Evolutionary conservation across 1,140 invertebrate genomes (phyloP), one percentile per base, ranked within the genome.

Genomic region (Drosophila equinoxialis): DNA sequence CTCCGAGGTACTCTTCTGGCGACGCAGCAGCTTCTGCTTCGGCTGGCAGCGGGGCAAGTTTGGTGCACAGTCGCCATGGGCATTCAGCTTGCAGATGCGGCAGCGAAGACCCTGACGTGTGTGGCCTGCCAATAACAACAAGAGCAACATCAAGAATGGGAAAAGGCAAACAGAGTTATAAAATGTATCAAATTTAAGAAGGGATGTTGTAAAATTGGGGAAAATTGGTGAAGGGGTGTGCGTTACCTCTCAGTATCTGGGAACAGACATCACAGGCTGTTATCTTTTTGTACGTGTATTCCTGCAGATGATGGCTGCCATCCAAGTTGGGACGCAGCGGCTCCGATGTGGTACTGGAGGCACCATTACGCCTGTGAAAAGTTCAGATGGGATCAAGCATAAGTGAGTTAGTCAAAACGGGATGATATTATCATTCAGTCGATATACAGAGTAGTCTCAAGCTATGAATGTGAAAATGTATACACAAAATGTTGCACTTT

Each of bases 231-330:
- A 17, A 17, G 37, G 37, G 11, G 37, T 48, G 45, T 11, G 17
- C 10, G 2, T 45, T 93, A 97, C 96, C 96, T 94, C 97, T 94
- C 20, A 98, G 93, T 45, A 98, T 96, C 93, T 98, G 97, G 37
- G 96, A 97, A 92, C 97, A 98, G 63, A 97, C 95, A 92, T 98
- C 97, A 92, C 97, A 98, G 6, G 97, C 97, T 13, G 97, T 98
- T 77, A 98, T 98, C 93, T 98, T 98, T 92, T 98, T 98, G 92
- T 98, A 98, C 2, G 97, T 98, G 92, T 98, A 97, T 92, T 98
- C 97, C 92, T 97, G 96, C 93, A 98, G 97, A 77, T 96, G 95
- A 92, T 98, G 97, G 41, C 95, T 94, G 10, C 94, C 93, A 75
- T 95, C 94, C 55, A 94, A 93, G 59, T 93, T 94, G 65, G 94